These are phyloP conservation scores for Delphinus delphis DNA, from an alignment of 2,113 vertebrate genomes.

Conservation along the genomic window DNA sequence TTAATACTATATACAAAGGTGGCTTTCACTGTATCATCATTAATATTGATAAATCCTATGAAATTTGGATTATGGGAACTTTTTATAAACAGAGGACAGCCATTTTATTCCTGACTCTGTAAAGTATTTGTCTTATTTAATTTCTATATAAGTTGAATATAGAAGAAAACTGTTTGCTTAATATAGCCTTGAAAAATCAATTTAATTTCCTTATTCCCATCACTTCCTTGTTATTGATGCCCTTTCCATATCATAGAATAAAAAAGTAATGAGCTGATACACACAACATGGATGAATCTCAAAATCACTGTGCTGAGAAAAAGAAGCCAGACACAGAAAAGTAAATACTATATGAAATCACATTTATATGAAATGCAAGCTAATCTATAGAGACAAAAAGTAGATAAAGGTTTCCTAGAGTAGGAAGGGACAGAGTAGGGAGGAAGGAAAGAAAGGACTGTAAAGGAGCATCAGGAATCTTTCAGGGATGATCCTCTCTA, in stretches of 20 bases:
- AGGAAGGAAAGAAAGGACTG: background rate
- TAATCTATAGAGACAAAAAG: background rate
- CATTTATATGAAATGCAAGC: background rate
- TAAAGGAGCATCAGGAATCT: background rate
- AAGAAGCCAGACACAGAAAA: background rate
- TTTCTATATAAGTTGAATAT: conserved; percentile 7
- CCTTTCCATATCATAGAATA: background rate
- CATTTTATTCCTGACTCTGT: conserved; percentile 14
- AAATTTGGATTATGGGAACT: background rate
- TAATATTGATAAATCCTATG: background rate
- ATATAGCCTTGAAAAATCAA: conserved; percentile 1
- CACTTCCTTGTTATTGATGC: background rate
- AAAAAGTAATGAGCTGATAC: background rate
- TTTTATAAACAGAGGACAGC: conserved; percentile 23
- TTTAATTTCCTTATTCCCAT: background rate
- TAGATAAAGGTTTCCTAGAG: background rate
- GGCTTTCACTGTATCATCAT: conserved; percentile 6
- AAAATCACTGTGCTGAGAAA: background rate
- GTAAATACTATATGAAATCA: background rate
- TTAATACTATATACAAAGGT: conserved; percentile 36
- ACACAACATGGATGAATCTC: background rate
- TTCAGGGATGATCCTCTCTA: background rate
- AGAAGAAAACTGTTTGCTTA: conserved; percentile 39
- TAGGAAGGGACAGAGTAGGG: background rate
- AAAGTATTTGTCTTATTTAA: conserved; percentile 13